Percentiles rank a stretch among this genome's conserved stretches.
Conservation (phyloP, 2,888 invertebrate species). For the Eupithecia subfuscata region DNA sequence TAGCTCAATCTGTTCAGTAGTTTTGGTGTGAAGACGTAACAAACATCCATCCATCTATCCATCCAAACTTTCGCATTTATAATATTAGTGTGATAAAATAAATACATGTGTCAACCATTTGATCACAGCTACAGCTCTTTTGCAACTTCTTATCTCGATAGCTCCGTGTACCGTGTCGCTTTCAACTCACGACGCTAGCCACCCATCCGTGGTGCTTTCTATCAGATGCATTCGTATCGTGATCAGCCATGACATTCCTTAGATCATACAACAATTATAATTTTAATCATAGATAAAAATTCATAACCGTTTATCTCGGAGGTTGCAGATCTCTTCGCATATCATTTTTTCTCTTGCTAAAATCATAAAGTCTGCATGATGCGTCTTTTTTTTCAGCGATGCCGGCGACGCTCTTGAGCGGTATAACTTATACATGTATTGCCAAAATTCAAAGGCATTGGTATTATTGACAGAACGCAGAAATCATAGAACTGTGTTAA, state of each 20-base stretch:
- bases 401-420: neutral
- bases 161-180: conserved; percentile 54
- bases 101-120: too few relatives aligned
- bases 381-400: neutral
- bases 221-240: conserved; percentile 56
- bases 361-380: neutral
- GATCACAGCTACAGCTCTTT: neutral
- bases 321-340: neutral
- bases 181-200: conserved; percentile 70
- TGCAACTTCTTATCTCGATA: conserved; percentile 17
- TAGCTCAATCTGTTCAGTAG: too few relatives aligned
- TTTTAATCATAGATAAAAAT: neutral
- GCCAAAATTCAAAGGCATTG: neutral
- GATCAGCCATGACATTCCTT: conserved; percentile 46
- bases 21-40: too few relatives aligned
- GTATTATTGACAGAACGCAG: neutral
- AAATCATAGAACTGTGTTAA: neutral
- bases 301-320: neutral
- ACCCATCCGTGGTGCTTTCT: conserved; percentile 79
- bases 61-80: too few relatives aligned
- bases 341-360: neutral
- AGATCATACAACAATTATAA: conserved; percentile 28
- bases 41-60: too few relatives aligned
- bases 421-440: neutral
- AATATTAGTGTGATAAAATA: too few relatives aligned